phyloP scores from a whole-genome alignment of 2,797 vertebrate genomes.

The Luscinia megarhynchos region DNA sequence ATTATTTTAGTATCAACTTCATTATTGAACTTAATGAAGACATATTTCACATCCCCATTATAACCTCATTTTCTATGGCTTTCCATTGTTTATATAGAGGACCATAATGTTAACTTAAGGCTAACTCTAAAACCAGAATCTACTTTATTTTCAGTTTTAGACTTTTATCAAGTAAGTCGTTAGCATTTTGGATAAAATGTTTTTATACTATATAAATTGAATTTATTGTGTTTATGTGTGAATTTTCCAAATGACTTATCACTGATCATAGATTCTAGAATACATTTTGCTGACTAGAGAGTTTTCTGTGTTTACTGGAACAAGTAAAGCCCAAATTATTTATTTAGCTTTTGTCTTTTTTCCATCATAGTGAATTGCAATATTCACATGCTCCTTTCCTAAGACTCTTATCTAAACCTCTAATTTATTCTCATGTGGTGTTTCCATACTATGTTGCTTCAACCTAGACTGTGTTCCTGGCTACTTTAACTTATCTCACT shows the following conservation, averaged over 20 bases:
- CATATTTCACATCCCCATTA: neutral
- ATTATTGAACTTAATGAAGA: neutral
- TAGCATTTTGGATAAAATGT: slow-evolving; percentile 7
- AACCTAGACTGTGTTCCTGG: neutral
- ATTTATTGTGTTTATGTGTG: neutral
- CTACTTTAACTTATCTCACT: neutral
- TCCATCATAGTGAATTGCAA: neutral
- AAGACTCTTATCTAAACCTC: neutral
- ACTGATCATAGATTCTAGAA: neutral
- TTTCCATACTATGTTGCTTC: neutral
- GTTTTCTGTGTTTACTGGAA: neutral
- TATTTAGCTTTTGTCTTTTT: neutral
- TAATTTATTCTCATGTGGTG: neutral
- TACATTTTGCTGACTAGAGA: neutral
- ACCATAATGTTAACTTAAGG: neutral
- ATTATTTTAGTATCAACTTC: neutral
- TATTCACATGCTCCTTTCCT: neutral
- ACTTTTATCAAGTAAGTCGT: neutral
- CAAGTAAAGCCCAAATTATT: neutral
- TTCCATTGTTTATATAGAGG: neutral
- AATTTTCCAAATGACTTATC: neutral
- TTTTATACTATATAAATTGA: neutral
- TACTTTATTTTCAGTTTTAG: neutral
- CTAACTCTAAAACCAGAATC: neutral
- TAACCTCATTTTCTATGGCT: neutral